Evolutionary conservation across 2,797 vertebrate species (phyloP).

Genomic region (Sebastes baramenuke): DNA sequence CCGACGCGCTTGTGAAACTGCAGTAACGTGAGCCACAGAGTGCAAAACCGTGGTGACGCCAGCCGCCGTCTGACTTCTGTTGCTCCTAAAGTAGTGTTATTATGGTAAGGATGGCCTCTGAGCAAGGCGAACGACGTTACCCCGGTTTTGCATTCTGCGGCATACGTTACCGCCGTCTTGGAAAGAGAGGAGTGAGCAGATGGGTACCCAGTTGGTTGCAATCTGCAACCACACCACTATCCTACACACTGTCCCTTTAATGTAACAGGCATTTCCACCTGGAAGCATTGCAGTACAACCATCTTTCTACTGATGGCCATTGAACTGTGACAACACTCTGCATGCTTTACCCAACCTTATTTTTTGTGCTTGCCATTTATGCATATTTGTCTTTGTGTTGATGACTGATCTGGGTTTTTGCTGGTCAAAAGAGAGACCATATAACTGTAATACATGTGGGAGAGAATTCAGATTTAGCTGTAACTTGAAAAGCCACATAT

Average conservation of each 20-base stretch:
- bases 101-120: too few species aligned
- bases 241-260: background rate
- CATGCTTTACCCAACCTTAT: background rate
- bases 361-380: background rate
- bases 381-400: background rate
- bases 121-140: fast-evolving
- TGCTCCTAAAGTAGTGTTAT: too few species aligned
- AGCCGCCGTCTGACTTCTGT: fast-evolving
- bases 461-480: too few species aligned
- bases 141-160: too few species aligned
- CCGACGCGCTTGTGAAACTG: too few species aligned
- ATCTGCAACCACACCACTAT: too few species aligned
- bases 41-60: too few species aligned
- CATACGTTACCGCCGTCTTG: too few species aligned
- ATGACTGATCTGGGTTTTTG: background rate
- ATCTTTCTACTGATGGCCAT: background rate
- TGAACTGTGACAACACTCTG: background rate
- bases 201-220: fast-evolving
- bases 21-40: too few species aligned
- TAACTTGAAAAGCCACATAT: too few species aligned
- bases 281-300: background rate
- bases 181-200: too few species aligned
- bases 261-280: background rate
- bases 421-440: background rate
- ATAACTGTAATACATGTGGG: too few species aligned